Evolutionary conservation across 2,113 vertebrate genomes (phyloP).

Genomic region (Chloebia gouldiae): DNA sequence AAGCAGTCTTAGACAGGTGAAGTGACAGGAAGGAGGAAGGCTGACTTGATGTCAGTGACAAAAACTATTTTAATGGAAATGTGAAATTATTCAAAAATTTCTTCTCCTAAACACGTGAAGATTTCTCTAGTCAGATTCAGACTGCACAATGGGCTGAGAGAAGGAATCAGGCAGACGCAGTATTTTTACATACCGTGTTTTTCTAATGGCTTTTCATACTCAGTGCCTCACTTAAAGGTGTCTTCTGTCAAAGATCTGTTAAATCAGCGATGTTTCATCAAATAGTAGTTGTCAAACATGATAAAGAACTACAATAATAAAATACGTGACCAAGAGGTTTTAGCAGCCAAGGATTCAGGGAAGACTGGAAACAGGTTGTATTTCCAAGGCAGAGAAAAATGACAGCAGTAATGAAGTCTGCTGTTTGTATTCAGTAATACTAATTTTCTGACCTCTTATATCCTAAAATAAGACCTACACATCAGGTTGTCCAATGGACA

Average conservation of each 20-base stretch:
- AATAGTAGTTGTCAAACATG: constrained; percentile 37
- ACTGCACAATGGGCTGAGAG: constrained; percentile 37
- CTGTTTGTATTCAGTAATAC: neutral
- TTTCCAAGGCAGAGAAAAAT: neutral
- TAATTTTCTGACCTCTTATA: neutral
- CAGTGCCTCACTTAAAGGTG: constrained; percentile 7
- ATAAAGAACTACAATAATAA: constrained; percentile 47
- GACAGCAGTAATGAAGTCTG: neutral
- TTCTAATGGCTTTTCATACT: constrained; percentile 55
- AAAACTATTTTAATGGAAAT: constrained; percentile 72
- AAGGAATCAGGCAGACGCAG: constrained; percentile 34
- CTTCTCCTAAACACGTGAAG: constrained; percentile 49
- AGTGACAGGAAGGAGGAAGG: constrained; percentile 66
- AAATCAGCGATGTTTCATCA: constrained; percentile 45
- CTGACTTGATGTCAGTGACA: constrained; percentile 66
- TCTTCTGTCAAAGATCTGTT: constrained; percentile 43
- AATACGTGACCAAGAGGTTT: constrained; percentile 35
- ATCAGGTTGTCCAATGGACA: neutral
- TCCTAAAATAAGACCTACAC: neutral
- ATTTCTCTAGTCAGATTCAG: constrained; percentile 55
- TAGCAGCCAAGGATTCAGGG: neutral
- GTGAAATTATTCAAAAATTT: constrained; percentile 68
- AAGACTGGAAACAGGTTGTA: neutral
- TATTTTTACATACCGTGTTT: neutral
- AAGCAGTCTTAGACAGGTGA: constrained; percentile 62